Evolutionary conservation across 1,140 invertebrate species (phyloP), one percentile per base, ranked within the genome.

Genomic region (Caerostris extrusa): DNA sequence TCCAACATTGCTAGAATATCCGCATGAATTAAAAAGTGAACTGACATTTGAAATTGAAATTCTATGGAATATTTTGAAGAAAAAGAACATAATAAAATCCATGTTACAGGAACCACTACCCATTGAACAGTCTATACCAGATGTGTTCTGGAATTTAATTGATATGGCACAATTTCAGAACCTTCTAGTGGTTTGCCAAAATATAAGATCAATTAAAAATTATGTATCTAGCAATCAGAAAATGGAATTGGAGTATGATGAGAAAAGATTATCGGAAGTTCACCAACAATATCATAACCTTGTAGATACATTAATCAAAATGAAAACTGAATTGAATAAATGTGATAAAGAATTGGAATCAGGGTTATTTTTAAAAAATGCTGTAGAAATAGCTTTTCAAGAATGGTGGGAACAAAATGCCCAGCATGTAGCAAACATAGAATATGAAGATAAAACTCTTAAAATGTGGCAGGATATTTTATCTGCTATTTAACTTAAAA

Each of bases 371-470:
- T 50, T 5, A 4, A 77, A 12, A 50, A 50, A 12, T 77, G 34
- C 3, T 12, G 34, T 53, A 53, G 34, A 77, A 4, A 53, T 50
- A 50, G 34, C 71, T 6, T 12, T 77, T 7, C 2, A 77, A 14
- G 71, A 53, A 77, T 77, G 71, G 71, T 77, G 71, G 71, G 34
- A 77, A 3, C 71, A 77, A 77, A 77, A 34, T 12, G 71, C 71
- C 7, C 71, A 77, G 3, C 53, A 50, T 77, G 53, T 77, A 53
- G 34, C 71, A 53, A 34, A 77, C 14, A 77, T 77, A 50, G 71
- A 50, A 12, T 77, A 77, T 77, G 71, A 77, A 2, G 34, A 50
- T 50, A 77, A 77, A 77, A 77, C 71, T 50, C 34, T 77, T 5
- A 77, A 77, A 12, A 77, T 77, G 50, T 77, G 71, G 71, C 4